Base-by-base conservation (phyloP, 2,113 vertebrate genomes). In the Thryonomys swinderianus region DNA sequence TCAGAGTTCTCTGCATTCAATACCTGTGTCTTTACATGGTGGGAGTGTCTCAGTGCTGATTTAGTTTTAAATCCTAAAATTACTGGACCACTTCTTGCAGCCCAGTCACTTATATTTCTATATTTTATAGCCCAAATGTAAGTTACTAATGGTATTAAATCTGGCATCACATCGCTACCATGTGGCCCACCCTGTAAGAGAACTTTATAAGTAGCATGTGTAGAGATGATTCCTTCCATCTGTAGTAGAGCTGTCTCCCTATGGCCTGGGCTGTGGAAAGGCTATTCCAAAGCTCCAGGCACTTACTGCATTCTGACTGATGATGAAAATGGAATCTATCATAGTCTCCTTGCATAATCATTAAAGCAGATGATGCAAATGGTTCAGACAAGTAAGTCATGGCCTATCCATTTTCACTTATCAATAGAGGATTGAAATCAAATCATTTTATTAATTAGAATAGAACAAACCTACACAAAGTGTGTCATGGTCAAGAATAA, bases 331-430 rank as follows among this genome's bases (percentile, higher is more conserved):
- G 27, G 23, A 95, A 80, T 93, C n/a, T 91, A 64, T 92, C 79
- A 89, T 78, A 67, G 34, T 37, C 30, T 74, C 11, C 32, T 94
- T 32, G 7, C 30, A 76, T 93, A 93, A 88, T 95, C n/a, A 85
- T 95, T 80, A 89, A 93, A 85, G 86, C 25, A 61, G 53, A 62
- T 96, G 86, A 94, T 90, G 74, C 59, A 89, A 96, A 88, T 95
- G n/a, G 25, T 81, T 73, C 57, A 76, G 59, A 94, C 64, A 93
- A 69, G 89, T 34, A 94, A 74, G 87, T 37, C 40, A 62, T 62
- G 40, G 8, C 64, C 11, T 95, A 87, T 32, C 45, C 37, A 61
- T 90, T 91, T 85, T 89, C 67, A 80, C 45, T 74, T 96, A 71
- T 95, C 87, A 93, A 2, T 18, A 82, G 42, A 87, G 6, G 18